Base-by-base conservation (phyloP, 2,113 vertebrate species). In the Chionomys nivalis region DNA sequence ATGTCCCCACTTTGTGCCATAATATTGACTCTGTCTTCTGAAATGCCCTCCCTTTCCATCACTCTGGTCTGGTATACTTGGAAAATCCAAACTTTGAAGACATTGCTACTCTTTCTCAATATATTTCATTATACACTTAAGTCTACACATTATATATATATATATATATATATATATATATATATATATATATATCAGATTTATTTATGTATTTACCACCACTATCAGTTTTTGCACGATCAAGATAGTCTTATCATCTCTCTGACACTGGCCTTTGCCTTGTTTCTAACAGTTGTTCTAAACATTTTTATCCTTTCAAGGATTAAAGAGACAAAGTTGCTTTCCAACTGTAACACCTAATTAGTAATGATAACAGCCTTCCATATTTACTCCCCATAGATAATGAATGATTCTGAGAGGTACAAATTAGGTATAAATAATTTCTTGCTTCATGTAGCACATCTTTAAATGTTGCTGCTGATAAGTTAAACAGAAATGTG, bases 401-500 rank as follows among this genome's bases (percentile, higher is more conserved):
- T 63, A 77, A 10, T 65, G 58, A 55, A 77, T 93, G 24, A 90
- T 88, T 96, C 96, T 96, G 90, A 88, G 36, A 97, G 73, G 47
- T 72, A 87, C 16, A 76, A 93, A 86, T 95, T 94, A 66, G 91
- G 58, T 82, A 82, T 96, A 97, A 95, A 91, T 89, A 94, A 76
- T 91, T 94, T 93, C 79, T 96, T 92, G 47, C 79, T 91, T 77
- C 47, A 55, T 52, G 24, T 78, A 90, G 39, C 88, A 96, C 77
- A 76, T 87, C 63, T 92, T n/a, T 95, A 96, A 94, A 93, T 93
- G 28, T 73, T 91, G 65, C 94, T 93, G 76, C 72, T 93, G 94
- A 96, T 81, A 96, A 93, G 86, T 86, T 88, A 93, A 96, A 88
- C 76, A 94, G 58, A 76, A 85, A 96, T 90, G 94, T 95, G 96